phyloP scores from a whole-genome alignment of 2,113 vertebrate species.

The Burhinus oedicnemus region DNA sequence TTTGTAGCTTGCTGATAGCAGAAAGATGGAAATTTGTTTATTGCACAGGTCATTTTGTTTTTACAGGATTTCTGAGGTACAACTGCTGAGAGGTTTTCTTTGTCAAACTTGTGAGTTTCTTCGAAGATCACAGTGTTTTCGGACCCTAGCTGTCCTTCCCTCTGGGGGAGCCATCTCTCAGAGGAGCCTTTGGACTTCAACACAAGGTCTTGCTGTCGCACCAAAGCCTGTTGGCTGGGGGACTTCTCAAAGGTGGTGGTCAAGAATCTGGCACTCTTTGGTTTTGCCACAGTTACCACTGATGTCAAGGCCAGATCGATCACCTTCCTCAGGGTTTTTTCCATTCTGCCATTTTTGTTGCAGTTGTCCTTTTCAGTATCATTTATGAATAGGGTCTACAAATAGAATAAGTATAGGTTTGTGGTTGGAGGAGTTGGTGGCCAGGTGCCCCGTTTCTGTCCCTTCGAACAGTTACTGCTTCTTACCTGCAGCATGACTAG shows the following conservation, averaged over 20 bases:
- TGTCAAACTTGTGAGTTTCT: neutral
- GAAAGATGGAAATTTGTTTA: neutral
- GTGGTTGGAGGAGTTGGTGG: neutral
- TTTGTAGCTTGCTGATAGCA: neutral
- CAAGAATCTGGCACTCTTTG: neutral
- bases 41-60: neutral
- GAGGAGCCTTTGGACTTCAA: neutral
- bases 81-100: neutral
- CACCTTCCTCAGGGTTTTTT: neutral
- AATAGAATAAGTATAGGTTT: neutral
- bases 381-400: neutral
- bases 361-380: neutral
- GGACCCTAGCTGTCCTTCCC: neutral
- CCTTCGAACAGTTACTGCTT: neutral
- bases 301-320: neutral
- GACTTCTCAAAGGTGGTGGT: neutral
- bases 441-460: neutral
- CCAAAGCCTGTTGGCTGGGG: neutral
- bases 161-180: neutral
- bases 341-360: neutral
- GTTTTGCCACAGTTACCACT: neutral
- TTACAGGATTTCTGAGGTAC: neutral
- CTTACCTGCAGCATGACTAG: no score
- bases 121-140: neutral
- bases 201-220: neutral